phyloP scores from a whole-genome alignment of 1,140 invertebrate species.

The Orussus abietinus region DNA sequence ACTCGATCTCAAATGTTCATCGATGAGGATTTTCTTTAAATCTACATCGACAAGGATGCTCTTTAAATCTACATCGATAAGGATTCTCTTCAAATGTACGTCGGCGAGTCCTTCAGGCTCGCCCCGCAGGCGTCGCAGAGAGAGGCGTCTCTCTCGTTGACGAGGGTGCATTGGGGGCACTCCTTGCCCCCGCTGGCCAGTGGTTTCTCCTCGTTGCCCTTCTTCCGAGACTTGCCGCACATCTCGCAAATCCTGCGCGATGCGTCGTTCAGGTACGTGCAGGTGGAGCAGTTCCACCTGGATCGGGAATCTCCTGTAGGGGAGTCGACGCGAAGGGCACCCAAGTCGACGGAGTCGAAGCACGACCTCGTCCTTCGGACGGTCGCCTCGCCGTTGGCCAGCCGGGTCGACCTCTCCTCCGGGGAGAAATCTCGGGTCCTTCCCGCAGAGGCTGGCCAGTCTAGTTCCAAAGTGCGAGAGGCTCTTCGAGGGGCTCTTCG shows the following conservation, averaged over 20 bases:
- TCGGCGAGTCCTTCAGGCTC: constrained; percentile 71
- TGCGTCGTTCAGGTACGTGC: constrained; percentile 66
- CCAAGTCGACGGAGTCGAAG: too few relatives aligned
- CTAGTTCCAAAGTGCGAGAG: too few relatives aligned
- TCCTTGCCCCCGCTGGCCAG: constrained; percentile 71
- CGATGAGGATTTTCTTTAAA: too few relatives aligned
- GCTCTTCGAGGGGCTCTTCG: too few relatives aligned
- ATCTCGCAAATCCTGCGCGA: constrained; percentile 68
- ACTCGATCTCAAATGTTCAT: too few relatives aligned
- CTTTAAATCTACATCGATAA: constrained; percentile 9
- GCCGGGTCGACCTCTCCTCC: constrained; percentile 13
- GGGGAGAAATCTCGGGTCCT: constrained; percentile 13
- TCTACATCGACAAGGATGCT: too few relatives aligned
- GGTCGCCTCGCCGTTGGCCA: constrained; percentile 8
- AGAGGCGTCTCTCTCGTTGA: constrained; percentile 67
- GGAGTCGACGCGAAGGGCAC: too few relatives aligned
- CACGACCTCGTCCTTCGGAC: constrained; percentile 14
- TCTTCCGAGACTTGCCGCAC: constrained; percentile 65
- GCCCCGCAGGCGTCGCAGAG: constrained; percentile 66
- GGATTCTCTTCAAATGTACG: constrained; percentile 62
- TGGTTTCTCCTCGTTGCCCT: constrained; percentile 61
- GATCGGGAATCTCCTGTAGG: too few relatives aligned
- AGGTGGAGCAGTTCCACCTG: constrained; percentile 67
- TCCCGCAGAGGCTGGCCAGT: too few relatives aligned
- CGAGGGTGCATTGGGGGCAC: constrained; percentile 73